Evolutionary conservation across 2,797 vertebrate species (phyloP).

Genomic region (Prunella strophiata): DNA sequence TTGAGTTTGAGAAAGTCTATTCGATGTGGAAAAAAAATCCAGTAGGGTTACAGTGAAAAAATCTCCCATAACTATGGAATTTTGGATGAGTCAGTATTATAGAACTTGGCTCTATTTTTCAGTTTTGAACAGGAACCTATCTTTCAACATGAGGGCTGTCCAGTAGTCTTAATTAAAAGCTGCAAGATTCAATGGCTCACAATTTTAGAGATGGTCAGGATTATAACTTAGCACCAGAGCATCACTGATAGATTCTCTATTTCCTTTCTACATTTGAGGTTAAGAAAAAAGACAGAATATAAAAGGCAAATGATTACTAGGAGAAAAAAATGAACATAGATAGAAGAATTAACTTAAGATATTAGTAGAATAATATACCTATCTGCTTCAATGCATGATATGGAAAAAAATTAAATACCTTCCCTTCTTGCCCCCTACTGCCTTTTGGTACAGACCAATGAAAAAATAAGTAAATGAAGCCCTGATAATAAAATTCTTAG

Average conservation of each 20-base stretch:
- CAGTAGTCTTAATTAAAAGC: not conserved
- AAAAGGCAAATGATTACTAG: not conserved
- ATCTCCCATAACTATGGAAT: not conserved
- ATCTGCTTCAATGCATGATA: not conserved
- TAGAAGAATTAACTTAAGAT: not conserved
- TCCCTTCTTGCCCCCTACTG: rapidly evolving
- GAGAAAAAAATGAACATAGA: not conserved
- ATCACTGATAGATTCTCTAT: not conserved
- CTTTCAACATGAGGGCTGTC: not conserved
- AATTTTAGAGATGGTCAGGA: not conserved
- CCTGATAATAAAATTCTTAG: not conserved
- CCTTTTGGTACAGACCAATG: not conserved
- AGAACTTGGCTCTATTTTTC: not conserved
- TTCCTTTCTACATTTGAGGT: not conserved
- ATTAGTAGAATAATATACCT: not conserved
- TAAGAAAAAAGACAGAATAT: not conserved
- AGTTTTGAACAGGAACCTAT: not conserved
- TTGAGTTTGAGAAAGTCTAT: not conserved
- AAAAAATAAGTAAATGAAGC: not conserved
- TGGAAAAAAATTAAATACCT: rapidly evolving
- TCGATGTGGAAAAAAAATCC: not conserved
- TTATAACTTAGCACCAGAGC: not conserved
- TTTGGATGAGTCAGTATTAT: not conserved
- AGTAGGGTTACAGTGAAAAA: not conserved
- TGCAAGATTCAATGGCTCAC: not conserved